phyloP scores from a whole-genome alignment of 2,113 vertebrate species.

The Tinamus guttatus region DNA sequence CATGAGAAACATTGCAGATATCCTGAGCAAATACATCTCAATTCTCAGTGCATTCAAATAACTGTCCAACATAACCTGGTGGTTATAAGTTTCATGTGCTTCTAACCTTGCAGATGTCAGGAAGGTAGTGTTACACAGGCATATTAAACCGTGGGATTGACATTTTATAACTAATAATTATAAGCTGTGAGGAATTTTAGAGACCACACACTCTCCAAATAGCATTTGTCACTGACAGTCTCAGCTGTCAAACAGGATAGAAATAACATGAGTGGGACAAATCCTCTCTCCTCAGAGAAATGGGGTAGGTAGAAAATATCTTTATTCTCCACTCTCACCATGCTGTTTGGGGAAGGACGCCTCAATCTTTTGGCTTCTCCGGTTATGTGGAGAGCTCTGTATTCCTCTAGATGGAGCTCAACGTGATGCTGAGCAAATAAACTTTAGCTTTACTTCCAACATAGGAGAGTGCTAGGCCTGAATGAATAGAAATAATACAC shows the following conservation, averaged over 20 bases:
- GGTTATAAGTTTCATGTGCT: background rate
- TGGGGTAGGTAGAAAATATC: background rate
- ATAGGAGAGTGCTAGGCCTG: background rate
- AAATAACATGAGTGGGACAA: constrained; percentile 21
- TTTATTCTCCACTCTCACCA: background rate
- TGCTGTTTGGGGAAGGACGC: background rate
- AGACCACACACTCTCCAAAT: background rate
- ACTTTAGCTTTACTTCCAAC: background rate
- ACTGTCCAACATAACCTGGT: background rate
- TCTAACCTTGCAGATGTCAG: background rate
- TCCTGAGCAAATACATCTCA: background rate
- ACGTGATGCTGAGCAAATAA: background rate
- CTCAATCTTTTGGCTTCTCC: background rate
- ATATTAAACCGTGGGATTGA: background rate
- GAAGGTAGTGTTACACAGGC: background rate
- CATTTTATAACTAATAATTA: background rate
- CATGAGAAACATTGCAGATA: background rate
- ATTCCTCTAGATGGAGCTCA: background rate
- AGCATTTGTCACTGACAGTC: background rate
- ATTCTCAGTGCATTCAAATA: background rate
- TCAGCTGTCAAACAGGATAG: background rate
- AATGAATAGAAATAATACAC: background rate
- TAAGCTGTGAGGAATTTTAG: background rate
- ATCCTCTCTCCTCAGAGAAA: background rate
- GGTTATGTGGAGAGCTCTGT: constrained; percentile 1